Conservation (phyloP, 2,888 invertebrate genomes). For the Polia nebulosa region DNA sequence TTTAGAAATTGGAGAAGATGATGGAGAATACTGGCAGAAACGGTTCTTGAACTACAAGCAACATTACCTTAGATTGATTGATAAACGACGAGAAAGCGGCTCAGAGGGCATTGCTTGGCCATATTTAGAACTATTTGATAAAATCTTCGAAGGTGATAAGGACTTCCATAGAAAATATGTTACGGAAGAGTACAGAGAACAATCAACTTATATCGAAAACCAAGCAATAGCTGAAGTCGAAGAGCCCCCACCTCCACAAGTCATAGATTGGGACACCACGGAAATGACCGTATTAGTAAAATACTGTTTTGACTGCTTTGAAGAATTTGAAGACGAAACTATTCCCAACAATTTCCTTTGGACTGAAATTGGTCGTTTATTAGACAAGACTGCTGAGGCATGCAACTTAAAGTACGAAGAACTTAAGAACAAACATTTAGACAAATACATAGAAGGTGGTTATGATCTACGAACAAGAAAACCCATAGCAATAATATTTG, state of each 20-base stretch:
- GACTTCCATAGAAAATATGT: slow-evolving; percentile 79
- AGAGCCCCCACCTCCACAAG: slow-evolving; percentile 23
- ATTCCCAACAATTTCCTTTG: slow-evolving; percentile 86
- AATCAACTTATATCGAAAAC: slow-evolving; percentile 30
- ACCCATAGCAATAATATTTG: slow-evolving; percentile 81
- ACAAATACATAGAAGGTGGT: slow-evolving; percentile 73
- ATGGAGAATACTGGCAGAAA: slow-evolving; percentile 85
- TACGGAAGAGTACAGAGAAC: slow-evolving; percentile 46
- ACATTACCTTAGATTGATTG: slow-evolving; percentile 81
- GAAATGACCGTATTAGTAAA: slow-evolving; percentile 83
- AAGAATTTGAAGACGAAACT: slow-evolving; percentile 84
- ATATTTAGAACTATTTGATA: slow-evolving; percentile 82
- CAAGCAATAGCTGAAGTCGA: slow-evolving; percentile 40
- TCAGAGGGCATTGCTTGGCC: slow-evolving; percentile 80
- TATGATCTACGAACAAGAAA: slow-evolving; percentile 76
- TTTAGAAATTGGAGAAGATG: slow-evolving; percentile 80
- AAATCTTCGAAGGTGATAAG: slow-evolving; percentile 81
- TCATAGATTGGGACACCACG: slow-evolving; percentile 77
- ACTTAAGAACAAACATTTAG: slow-evolving; percentile 76
- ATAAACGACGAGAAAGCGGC: slow-evolving; percentile 74
- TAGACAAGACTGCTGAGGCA: slow-evolving; percentile 79
- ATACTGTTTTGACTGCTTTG: slow-evolving; percentile 84
- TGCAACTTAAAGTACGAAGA: slow-evolving; percentile 80
- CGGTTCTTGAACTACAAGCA: slow-evolving; percentile 86
- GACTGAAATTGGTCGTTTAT: slow-evolving; percentile 84